A percentile compares a stretch with the other conserved stretches of the same genome.
Conservation (phyloP, 2,888 invertebrate genomes). For the Schizotus pectinicornis region DNA sequence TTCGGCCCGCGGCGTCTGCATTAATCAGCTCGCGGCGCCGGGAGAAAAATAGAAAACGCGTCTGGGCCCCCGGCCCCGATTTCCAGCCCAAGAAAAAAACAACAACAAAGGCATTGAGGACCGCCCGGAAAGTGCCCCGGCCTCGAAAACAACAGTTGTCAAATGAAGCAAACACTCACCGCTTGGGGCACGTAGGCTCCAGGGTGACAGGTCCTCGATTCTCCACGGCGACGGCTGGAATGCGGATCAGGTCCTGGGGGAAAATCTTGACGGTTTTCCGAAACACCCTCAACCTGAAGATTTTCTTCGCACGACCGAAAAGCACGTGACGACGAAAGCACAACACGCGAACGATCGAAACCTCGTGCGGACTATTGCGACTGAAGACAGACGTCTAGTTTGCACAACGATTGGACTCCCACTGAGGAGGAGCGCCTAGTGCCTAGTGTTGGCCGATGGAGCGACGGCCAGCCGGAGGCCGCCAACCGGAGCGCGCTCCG, state of each 20-base stretch:
- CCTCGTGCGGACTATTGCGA: slow-evolving; percentile 32
- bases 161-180: slow-evolving; percentile 44
- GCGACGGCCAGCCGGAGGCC: slow-evolving; percentile 44
- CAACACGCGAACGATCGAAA: slow-evolving; percentile 28
- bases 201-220: slow-evolving; percentile 52
- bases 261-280: slow-evolving; percentile 45
- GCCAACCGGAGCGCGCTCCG: slow-evolving; percentile 48
- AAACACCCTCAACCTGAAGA: slow-evolving; percentile 3
- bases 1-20: too few relatives aligned
- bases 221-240: slow-evolving; percentile 47
- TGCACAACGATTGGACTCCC: slow-evolving; percentile 38
- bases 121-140: slow-evolving; percentile 24
- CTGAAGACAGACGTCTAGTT: slow-evolving; percentile 30
- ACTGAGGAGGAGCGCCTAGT: slow-evolving; percentile 6
- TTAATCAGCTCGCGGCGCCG: too few relatives aligned
- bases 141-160: slow-evolving; percentile 25
- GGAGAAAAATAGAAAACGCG: too few relatives aligned
- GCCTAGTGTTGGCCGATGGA: slow-evolving; percentile 40
- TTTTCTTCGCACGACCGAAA: not conserved
- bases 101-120: slow-evolving; percentile 8
- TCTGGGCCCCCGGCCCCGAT: not conserved
- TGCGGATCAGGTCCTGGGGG: slow-evolving; percentile 47
- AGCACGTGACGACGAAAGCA: slow-evolving; percentile 24
- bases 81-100: not conserved
- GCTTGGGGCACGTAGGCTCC: slow-evolving; percentile 57